Conservation (phyloP, 2,797 vertebrate species). For the Cyclura pinguis region DNA sequence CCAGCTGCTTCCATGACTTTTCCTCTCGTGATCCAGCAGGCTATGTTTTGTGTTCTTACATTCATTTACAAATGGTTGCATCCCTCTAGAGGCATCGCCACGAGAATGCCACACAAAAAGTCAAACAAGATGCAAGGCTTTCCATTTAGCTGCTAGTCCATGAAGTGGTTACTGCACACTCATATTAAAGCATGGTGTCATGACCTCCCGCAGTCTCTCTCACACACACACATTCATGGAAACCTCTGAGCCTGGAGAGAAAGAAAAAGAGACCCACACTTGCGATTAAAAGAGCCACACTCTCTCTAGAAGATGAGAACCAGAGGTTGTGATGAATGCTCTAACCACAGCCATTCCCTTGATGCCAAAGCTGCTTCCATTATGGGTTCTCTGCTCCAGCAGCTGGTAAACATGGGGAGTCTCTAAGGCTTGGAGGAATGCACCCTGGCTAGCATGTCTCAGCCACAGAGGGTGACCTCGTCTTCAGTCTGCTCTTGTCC, state of each 20-base stretch:
- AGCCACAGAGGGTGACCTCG: not conserved
- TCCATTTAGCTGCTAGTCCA: too few relatives aligned
- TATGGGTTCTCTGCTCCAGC: not conserved
- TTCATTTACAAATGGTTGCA: too few relatives aligned
- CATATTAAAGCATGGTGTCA: not conserved
- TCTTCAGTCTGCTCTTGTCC: not conserved
- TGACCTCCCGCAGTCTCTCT: not conserved
- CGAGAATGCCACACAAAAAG: too few relatives aligned
- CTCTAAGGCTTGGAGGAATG: not conserved
- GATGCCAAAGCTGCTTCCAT: not conserved
- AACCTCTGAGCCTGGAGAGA: not conserved
- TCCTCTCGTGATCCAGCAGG: too few relatives aligned
- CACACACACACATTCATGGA: not conserved
- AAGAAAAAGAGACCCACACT: not conserved
- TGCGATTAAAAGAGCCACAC: not conserved
- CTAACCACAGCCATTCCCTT: not conserved
- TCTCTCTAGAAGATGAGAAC: not conserved
- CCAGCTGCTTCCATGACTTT: not conserved
- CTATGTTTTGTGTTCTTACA: too few relatives aligned
- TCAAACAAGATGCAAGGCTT: too few relatives aligned
- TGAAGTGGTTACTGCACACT: not conserved
- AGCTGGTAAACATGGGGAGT: constrained; percentile 10
- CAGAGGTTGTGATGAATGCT: not conserved
- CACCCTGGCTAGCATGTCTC: not conserved
- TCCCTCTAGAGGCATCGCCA: too few relatives aligned